These are phyloP conservation scores for Acronicta leporina DNA, from an alignment of 2,888 invertebrate species.

Conservation along the genomic window DNA sequence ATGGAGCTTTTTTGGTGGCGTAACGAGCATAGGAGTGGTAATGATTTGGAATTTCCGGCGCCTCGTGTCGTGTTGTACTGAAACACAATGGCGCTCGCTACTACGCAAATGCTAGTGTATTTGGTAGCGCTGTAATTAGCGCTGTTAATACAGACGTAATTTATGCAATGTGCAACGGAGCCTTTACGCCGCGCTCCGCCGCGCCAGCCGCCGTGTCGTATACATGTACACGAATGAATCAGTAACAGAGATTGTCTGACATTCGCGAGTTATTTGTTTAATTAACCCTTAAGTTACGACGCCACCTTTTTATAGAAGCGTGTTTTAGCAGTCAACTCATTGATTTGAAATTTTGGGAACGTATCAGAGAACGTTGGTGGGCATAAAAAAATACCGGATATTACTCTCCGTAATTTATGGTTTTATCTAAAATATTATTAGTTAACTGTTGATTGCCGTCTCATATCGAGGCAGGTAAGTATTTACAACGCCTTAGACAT, in stretches of 20 bases:
- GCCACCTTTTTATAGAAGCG: no score
- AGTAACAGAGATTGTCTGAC: conserved; percentile 63
- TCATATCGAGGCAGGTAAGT: conserved; percentile 66
- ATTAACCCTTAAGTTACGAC: conserved; percentile 60
- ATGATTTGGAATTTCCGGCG: conserved; percentile 77
- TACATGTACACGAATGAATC: conserved; percentile 41
- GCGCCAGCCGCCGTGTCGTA: conserved; percentile 28
- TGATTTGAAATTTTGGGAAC: no score
- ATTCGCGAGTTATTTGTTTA: conserved; percentile 60
- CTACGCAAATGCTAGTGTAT: conserved; percentile 69
- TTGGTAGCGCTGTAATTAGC: conserved; percentile 77
- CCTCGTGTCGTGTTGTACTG: conserved; percentile 62
- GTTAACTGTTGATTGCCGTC: conserved; percentile 66
- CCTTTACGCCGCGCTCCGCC: conserved; percentile 43
- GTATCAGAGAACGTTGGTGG: no score
- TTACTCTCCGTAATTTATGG: no score
- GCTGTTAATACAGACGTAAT: conserved; percentile 73
- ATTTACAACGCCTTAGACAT: conserved; percentile 66
- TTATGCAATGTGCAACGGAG: conserved; percentile 66
- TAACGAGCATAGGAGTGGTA: conserved; percentile 70
- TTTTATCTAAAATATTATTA: conserved; percentile 64
- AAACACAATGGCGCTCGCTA: conserved; percentile 71
- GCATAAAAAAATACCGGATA: no score
- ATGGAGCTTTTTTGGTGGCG: conserved; percentile 75
- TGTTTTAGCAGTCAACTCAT: no score